Evolutionary conservation across 2,888 invertebrate genomes (phyloP), one percentile per base, ranked within the genome.

Genomic region (Anodontia alba): DNA sequence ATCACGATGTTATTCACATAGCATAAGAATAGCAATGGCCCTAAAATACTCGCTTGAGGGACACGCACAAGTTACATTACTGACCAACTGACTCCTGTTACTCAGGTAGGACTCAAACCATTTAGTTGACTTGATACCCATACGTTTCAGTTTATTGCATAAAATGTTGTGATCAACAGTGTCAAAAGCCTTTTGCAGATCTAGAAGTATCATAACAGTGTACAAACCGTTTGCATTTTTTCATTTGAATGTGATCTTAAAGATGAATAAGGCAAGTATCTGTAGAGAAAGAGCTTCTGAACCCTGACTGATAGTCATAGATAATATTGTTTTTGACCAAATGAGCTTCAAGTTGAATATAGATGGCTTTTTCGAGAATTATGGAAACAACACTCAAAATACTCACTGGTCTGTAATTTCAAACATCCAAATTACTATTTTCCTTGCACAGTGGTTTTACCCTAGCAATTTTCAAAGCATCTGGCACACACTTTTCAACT

Each of bases 151-250:
- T n/a, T n/a, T n/a, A n/a, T n/a, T n/a, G n/a, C n/a, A n/a, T n/a
- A n/a, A n/a, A n/a, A n/a, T n/a, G n/a, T n/a, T n/a, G n/a, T n/a
- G n/a, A n/a, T n/a, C n/a, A n/a, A 62, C 62, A 62, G 42, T n/a
- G n/a, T n/a, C n/a, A n/a, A n/a, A n/a, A n/a, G n/a, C n/a, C n/a
- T n/a, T n/a, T n/a, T n/a, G n/a, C 29, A 73, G 15, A 29, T 73
- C 73, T 36, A 57, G 57, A 26, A 73, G 23, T 36, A 72, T 43
- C 72, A 72, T 72, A 7, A 33, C 72, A 33, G 72, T 72, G 26
- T 54, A 54, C 51, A n/a, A n/a, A n/a, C n/a, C n/a, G n/a, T n/a
- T n/a, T 49, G 20, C 17, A 49, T 5, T 10, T 49, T 49, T 49
- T 10, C 10, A 20, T 20, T 20, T 49, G 10, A 20, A 49, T 49